Evolutionary conservation across 2,797 vertebrate genomes (phyloP).

Genomic region (Tauraco hartlaubi): DNA sequence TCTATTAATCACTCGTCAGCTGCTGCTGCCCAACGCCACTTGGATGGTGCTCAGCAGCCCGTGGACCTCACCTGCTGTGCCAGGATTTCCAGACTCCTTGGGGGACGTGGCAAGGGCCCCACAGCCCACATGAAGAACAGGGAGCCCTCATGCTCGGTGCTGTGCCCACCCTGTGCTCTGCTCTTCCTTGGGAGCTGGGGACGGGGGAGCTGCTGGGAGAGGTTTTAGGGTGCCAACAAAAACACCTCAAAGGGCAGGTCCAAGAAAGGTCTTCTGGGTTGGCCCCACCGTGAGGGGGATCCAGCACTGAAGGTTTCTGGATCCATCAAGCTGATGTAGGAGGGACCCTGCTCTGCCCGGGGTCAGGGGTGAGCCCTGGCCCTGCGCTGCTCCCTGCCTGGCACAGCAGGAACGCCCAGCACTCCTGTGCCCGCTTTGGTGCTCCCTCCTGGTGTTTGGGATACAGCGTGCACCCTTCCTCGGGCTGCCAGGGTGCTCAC

Average conservation of each 20-base stretch:
- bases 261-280: neutral
- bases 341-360: accelerated
- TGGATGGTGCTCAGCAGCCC: neutral
- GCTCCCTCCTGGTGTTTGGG: neutral
- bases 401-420: accelerated
- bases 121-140: accelerated
- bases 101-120: accelerated
- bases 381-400: neutral
- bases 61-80: neutral
- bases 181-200: neutral
- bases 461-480: neutral
- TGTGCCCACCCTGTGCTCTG: neutral
- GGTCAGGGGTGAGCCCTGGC: neutral
- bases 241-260: neutral
- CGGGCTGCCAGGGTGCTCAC: constrained; percentile 15
- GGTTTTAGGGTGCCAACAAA: neutral
- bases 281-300: neutral
- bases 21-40: neutral
- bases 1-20: neutral
- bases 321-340: accelerated
- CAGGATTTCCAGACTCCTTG: neutral
- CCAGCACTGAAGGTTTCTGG: neutral
- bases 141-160: neutral
- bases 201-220: neutral
- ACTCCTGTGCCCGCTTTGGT: neutral